Percentiles rank a stretch among this genome's conserved stretches.
Conservation (phyloP, 2,113 vertebrate species). For the Brienomyrus brachyistius region DNA sequence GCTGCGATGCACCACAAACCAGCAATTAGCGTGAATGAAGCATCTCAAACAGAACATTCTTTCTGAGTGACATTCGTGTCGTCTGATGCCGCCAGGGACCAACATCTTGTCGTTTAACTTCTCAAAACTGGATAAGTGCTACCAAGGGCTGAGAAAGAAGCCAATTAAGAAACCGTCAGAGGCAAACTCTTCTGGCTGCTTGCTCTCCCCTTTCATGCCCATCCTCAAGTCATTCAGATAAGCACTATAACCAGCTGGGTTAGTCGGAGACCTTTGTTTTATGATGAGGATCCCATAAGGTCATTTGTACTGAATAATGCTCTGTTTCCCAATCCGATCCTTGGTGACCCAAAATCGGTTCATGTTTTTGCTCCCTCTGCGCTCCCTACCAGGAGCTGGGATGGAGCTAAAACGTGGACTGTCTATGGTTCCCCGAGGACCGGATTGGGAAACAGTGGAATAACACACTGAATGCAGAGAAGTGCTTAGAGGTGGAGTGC, state of each 20-base stretch:
- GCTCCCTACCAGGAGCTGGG: too few relatives aligned
- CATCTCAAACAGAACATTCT: not conserved
- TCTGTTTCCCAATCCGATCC: not conserved
- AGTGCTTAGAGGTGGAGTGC: not conserved
- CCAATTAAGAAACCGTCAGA: not conserved
- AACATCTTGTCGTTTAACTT: not conserved
- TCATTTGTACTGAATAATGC: not conserved
- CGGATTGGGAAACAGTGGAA: not conserved
- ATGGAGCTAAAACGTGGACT: not conserved
- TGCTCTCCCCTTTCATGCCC: not conserved
- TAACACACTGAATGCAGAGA: not conserved
- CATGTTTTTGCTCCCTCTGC: too few relatives aligned
- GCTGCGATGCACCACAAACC: not conserved
- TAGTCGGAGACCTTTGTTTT: not conserved
- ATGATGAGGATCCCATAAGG: not conserved
- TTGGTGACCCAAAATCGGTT: too few relatives aligned
- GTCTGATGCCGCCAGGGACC: not conserved
- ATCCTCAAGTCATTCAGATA: not conserved
- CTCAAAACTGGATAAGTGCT: not conserved
- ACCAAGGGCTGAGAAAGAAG: not conserved
- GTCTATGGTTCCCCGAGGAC: not conserved
- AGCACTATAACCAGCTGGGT: not conserved
- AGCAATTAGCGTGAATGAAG: not conserved
- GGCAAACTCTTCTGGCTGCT: not conserved
- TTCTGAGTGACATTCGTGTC: not conserved